phyloP scores from a whole-genome alignment of 2,797 vertebrate species.

The Sus cebifrons region DNA sequence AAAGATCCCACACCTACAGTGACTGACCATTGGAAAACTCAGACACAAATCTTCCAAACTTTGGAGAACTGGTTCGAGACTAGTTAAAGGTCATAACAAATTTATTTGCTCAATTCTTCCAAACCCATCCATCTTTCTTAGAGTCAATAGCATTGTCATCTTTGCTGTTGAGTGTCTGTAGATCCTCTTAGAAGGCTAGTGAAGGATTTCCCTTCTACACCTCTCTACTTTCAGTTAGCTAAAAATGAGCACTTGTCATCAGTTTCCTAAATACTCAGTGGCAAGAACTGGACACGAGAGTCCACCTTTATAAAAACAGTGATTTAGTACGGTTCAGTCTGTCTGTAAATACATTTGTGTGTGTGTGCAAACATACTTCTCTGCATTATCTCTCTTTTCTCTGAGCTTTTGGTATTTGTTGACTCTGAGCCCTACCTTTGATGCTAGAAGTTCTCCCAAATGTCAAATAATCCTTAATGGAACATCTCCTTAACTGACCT shows the following conservation, averaged over 20 bases:
- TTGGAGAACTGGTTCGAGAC: neutral
- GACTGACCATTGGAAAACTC: neutral
- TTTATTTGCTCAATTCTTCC: slow-evolving; percentile 38
- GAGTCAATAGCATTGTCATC: neutral
- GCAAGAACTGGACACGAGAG: neutral
- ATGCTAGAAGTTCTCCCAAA: neutral
- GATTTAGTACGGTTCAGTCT: neutral
- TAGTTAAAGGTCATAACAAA: neutral
- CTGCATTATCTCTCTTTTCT: neutral
- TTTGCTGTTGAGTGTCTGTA: no score
- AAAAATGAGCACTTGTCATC: neutral
- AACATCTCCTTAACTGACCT: neutral
- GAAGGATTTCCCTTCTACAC: neutral
- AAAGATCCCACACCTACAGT: neutral
- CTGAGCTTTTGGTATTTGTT: neutral
- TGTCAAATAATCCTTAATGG: neutral
- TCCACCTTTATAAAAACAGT: neutral
- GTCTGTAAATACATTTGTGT: neutral
- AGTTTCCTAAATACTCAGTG: neutral
- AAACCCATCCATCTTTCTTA: neutral
- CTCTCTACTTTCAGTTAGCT: neutral
- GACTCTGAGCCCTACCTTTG: neutral
- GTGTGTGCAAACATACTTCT: neutral
- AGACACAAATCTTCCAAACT: neutral
- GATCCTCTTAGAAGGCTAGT: neutral